Base-by-base conservation (phyloP, 2,113 vertebrate species). In the Leiothrix lutea region DNA sequence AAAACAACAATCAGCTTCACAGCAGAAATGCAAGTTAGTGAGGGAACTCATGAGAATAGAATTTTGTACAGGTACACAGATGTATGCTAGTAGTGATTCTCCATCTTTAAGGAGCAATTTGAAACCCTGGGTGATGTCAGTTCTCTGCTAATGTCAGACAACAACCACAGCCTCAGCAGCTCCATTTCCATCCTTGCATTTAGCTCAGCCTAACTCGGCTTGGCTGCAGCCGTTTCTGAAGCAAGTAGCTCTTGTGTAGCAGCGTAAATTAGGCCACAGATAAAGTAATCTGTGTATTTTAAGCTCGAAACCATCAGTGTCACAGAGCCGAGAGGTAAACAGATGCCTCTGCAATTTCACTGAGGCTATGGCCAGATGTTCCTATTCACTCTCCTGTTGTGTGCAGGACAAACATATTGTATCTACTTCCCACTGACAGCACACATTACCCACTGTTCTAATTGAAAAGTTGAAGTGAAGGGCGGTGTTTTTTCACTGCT, bases 291-390 rank as follows among this genome's bases (percentile, higher is more conserved):
- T 98, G 98, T 97, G 58, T 98, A 97, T 98, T 98, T 98, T 98
- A 97, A 98, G 97, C 98, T 99, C 98, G 98, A 98, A 98, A 99
- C 98, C 98, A 98, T 98, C 97, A 97, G 98, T 98, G 98, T 98
- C 97, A 97, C 97, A 98, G 97, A 98, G 98, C 98, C 96, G 95
- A 97, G 98, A 99, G 98, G 98, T 98, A 98, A 99, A 98, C 99
- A 99, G 99, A 99, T 99, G 99, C 98, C 97, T 97, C 4, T 96
- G 97, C 96, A 97, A 97, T 98, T 97, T 98, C 88, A 97, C 97
- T 75, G 92, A 98, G 98, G 98, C 97, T 92, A 97, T 47, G 80
- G 98, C 98, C 99, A 99, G 98, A 98, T 98, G 98, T 99, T 98
- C 96, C 95, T 92, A 86, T 96, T 97, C 97, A 93, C 95, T 97